Evolutionary conservation across 2,888 invertebrate species (phyloP), one percentile per base, ranked within the genome.

Genomic region (Cryptophagus acutangulus): DNA sequence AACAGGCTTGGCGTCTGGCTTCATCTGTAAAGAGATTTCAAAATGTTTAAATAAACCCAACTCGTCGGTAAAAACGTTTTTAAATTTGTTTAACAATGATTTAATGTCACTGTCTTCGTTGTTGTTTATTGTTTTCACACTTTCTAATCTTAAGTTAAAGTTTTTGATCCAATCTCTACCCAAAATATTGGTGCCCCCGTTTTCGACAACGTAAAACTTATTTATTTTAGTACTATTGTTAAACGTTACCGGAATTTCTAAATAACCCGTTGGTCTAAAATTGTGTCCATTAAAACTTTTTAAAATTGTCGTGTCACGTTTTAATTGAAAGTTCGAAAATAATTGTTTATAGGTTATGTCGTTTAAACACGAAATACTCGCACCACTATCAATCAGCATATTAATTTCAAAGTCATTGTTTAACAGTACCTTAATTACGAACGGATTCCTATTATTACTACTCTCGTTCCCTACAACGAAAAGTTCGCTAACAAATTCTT

Each of bases 21-120:
- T 36, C 6, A 40, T 12, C 30, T 40, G 40, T n/a, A 34, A 40
- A 14, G 40, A 34, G 4, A 40, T 29, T 10, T 36, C 30, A 15
- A 5, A 14, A 9, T 38, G 2, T 30, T 40, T 35, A 28, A 36
- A 40, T 14, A 17, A 30, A 2, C 40, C 30, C 8, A 28, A 17
- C 3, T 33, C 33, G 9, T 25, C 20, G 4, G 20, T 15, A 35
- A 40, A 40, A 20, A 40, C 13, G 4, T 29, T 8, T 1, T 15
- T 33, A 33, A 33, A 33, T 33, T 26, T 33, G 17, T 31, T 10
- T 15, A 39, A n/a, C 16, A 25, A 2, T n/a, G n/a, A n/a, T n/a
- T n/a, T n/a, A 12, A 17, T n/a, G 17, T 10, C 8, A 13, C 13
- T n/a, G 25, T n/a, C n/a, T 14, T 31, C 31, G 15, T 13, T 31